Evolutionary conservation across 2,888 invertebrate genomes (phyloP).

Genomic region (Clistopyga incitator): DNA sequence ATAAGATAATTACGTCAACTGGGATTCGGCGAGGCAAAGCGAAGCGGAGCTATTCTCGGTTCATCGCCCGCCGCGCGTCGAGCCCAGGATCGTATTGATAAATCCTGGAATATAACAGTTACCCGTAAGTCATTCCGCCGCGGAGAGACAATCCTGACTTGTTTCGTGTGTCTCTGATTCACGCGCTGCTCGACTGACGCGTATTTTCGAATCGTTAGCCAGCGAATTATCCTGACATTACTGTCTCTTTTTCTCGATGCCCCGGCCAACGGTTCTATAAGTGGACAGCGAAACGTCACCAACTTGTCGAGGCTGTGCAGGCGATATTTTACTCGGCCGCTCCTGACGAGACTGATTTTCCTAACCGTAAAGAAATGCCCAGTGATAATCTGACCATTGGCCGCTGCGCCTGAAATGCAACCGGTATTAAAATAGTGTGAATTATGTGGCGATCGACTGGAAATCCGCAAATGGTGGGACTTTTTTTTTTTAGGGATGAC

Average conservation of each 20-base stretch:
- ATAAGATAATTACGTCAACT: conserved; percentile 18
- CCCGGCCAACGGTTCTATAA: conserved; percentile 3
- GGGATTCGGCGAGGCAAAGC: not conserved
- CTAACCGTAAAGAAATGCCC: conserved; percentile 20
- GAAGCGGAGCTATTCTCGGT: conserved; percentile 46
- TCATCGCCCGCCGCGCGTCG: conserved; percentile 16
- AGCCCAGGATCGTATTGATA: conserved; percentile 28
- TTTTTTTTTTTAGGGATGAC: too few relatives aligned
- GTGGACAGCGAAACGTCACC: not conserved
- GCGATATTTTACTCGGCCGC: not conserved
- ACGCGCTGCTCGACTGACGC: conserved; percentile 25
- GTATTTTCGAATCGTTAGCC: conserved; percentile 61
- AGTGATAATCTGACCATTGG: conserved; percentile 30
- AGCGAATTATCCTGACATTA: conserved; percentile 58
- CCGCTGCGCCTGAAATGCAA: not conserved
- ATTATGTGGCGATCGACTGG: conserved; percentile 75
- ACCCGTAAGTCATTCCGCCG: conserved; percentile 10
- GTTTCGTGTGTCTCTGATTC: conserved; percentile 14
- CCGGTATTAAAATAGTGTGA: conserved; percentile 4
- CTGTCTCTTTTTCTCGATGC: conserved; percentile 25
- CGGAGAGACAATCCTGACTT: not conserved
- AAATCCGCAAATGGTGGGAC: conserved; percentile 17
- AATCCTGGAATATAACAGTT: conserved; percentile 61
- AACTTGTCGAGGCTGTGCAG: not conserved
- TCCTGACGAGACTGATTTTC: conserved; percentile 6